Evolutionary conservation across 1,140 invertebrate species (phyloP), one percentile per base, ranked within the genome.

Genomic region (Eriosoma lanigerum): DNA sequence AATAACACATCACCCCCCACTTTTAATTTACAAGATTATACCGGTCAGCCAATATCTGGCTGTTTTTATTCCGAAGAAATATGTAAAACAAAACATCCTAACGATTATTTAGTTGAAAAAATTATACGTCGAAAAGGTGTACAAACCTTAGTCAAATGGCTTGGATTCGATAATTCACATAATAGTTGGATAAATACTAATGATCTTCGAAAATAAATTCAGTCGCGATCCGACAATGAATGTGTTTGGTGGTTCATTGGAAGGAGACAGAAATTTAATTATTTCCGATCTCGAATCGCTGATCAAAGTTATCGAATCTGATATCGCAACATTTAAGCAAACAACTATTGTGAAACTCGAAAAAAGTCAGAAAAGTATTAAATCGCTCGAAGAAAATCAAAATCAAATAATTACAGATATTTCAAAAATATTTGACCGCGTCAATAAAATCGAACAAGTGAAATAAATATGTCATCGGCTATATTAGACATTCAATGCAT

Each of bases 91-190:
- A 83, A 82, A 80, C 88, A 87, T 83, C 83, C 88, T 48, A 83
- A 85, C 44, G 85, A 85, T 78, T 86, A 84, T 84, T 87, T 86
- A 83, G 86, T 85, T 80, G 85, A 86, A 82, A 88, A 88, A 73
- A 70, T 82, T 17, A n/a, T 82, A 26, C 58, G 73, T 24, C 81
- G 26, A 58, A 78, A 60, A 26, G 81, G 81, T 12, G n/a, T 81
- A 72, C n/a, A 46, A 38, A 1, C 58, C n/a, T 76, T 72, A 44
- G 81, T 82, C n/a, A 82, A 82, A 60, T 82, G 81, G 82, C 62
- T 81, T 12, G 81, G 82, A 17, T 82, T 82, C 12, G 68, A 64
- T 54, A n/a, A 38, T 1, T 54, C 62, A 32, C 21, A 66, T 15
- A 81, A 81, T 44, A 62, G 19, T 24, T 80, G 66, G 66, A 26